Evolutionary conservation across 2,797 vertebrate genomes (phyloP).

Genomic region (Vultur gryphus): DNA sequence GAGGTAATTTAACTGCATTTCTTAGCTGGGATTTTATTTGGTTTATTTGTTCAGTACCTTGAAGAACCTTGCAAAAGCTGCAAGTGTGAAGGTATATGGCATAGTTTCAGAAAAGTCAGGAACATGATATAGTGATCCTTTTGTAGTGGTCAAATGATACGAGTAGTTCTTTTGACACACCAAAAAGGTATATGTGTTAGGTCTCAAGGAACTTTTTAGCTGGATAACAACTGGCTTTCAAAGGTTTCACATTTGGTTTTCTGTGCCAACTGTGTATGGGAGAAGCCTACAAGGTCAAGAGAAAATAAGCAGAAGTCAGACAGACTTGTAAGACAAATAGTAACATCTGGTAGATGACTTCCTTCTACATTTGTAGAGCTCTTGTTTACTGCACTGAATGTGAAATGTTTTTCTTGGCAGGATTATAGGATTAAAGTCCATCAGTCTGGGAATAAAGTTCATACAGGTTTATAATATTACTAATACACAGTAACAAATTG

Average conservation of each 20-base stretch:
- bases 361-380: slow-evolving; percentile 57
- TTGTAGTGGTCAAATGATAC: neutral
- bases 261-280: slow-evolving; percentile 63
- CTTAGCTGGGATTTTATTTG: neutral
- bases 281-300: slow-evolving; percentile 78
- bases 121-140: neutral
- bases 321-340: slow-evolving; percentile 76
- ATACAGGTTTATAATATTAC: slow-evolving; percentile 18
- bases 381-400: slow-evolving; percentile 56
- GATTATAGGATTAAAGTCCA: slow-evolving; percentile 4
- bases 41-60: neutral
- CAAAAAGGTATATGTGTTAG: slow-evolving; percentile 5
- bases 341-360: slow-evolving; percentile 78
- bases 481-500: neutral
- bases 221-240: slow-evolving; percentile 12
- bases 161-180: neutral
- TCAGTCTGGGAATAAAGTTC: slow-evolving; percentile 50
- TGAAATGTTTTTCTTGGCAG: slow-evolving; percentile 75
- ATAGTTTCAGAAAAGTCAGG: neutral
- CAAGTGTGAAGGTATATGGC: neutral
- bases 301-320: slow-evolving; percentile 78
- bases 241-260: slow-evolving; percentile 43
- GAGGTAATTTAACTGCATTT: neutral
- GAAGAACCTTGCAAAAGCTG: neutral
- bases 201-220: neutral